These are phyloP conservation scores for Apolygus lucorum DNA, from an alignment of 1,140 invertebrate species.

Conservation along the genomic window DNA sequence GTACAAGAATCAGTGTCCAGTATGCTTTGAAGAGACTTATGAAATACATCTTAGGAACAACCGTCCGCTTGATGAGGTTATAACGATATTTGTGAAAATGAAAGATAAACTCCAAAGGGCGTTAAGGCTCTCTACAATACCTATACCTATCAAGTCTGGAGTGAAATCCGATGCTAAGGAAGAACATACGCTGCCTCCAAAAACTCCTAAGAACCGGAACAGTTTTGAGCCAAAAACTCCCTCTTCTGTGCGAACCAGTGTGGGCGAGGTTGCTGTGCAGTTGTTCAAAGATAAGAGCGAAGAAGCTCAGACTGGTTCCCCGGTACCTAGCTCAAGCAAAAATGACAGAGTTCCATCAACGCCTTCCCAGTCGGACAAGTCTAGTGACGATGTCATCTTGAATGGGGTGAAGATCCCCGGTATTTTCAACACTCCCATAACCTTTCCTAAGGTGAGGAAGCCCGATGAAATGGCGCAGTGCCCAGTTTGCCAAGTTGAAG, in stretches of 20 bases:
- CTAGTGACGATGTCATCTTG: slow-evolving; percentile 12
- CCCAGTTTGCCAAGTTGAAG: slow-evolving; percentile 46
- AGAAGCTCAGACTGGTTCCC: not conserved
- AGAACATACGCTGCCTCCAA: not conserved
- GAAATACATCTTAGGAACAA: slow-evolving; percentile 46
- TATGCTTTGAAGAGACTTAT: slow-evolving; percentile 44
- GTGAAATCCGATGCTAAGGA: not conserved
- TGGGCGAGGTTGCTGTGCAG: not conserved
- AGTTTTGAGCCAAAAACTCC: not conserved
- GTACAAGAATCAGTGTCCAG: slow-evolving; percentile 47
- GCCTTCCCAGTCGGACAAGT: not conserved
- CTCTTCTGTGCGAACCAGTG: not conserved
- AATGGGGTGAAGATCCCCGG: slow-evolving; percentile 26
- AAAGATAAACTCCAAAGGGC: slow-evolving; percentile 37
- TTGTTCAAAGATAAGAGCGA: not conserved
- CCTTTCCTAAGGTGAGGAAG: slow-evolving; percentile 21
- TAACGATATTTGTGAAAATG: slow-evolving; percentile 31
- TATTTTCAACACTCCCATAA: slow-evolving; percentile 38
- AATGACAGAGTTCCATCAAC: not conserved
- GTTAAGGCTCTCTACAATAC: slow-evolving; percentile 26
- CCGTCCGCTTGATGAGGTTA: slow-evolving; percentile 41
- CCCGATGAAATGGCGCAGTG: slow-evolving; percentile 40
- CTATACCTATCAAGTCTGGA: not conserved
- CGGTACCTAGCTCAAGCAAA: not conserved
- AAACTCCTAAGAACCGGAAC: slow-evolving; percentile 2